phyloP scores from a whole-genome alignment of 2,888 invertebrate species.

The Anagyrus pseudococci region DNA sequence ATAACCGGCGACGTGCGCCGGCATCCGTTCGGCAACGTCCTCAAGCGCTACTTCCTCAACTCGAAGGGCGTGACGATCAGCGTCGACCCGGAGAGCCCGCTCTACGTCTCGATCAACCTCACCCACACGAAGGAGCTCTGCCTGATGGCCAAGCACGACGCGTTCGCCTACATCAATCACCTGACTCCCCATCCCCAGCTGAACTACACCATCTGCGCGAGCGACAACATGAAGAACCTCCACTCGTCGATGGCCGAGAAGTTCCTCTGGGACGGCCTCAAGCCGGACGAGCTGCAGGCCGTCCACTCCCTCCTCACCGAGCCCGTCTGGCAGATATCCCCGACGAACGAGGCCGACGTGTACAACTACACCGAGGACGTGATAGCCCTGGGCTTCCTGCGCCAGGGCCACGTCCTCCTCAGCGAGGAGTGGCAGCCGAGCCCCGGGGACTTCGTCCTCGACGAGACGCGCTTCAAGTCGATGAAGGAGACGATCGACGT shows the following conservation, averaged over 20 bases:
- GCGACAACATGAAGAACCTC: slow-evolving; percentile 78
- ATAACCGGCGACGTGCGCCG: slow-evolving; percentile 79
- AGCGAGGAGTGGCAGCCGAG: slow-evolving; percentile 85
- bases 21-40: slow-evolving; percentile 81
- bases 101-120: slow-evolving; percentile 76
- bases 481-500: slow-evolving; percentile 81
- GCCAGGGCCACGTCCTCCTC: slow-evolving; percentile 79
- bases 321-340: slow-evolving; percentile 87
- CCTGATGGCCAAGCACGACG: slow-evolving; percentile 78
- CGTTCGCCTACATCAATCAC: slow-evolving; percentile 79
- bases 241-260: slow-evolving; percentile 82
- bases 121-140: slow-evolving; percentile 78
- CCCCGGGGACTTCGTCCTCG: slow-evolving; percentile 87
- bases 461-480: slow-evolving; percentile 77
- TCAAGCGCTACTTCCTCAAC: slow-evolving; percentile 85
- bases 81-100: slow-evolving; percentile 78
- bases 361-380: slow-evolving; percentile 85
- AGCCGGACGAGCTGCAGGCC: slow-evolving; percentile 76
- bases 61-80: slow-evolving; percentile 84
- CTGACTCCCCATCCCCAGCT: slow-evolving; percentile 74
- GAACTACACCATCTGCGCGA: slow-evolving; percentile 85
- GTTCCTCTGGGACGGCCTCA: slow-evolving; percentile 83
- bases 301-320: slow-evolving; percentile 80
- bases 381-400: slow-evolving; percentile 77
- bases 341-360: slow-evolving; percentile 72